phyloP scores from a whole-genome alignment of 2,888 invertebrate species.

The Ephialtes manifestator region DNA sequence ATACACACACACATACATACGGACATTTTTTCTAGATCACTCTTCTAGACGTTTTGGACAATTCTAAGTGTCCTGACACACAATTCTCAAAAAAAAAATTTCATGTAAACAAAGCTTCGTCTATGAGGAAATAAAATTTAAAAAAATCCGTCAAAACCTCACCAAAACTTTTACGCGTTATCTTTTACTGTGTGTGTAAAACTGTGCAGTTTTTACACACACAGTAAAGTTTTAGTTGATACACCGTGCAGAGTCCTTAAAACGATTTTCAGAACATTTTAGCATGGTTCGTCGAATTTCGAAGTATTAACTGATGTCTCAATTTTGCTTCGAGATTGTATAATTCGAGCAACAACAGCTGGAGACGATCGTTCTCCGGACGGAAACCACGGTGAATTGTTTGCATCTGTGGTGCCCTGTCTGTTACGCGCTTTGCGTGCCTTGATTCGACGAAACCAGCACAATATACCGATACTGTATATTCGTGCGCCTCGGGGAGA shows the following conservation, averaged over 20 bases:
- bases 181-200: too few species aligned
- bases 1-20: too few species aligned
- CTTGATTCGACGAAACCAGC: conserved; percentile 54
- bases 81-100: too few species aligned
- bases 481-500: conserved; percentile 19
- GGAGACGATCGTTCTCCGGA: conserved; percentile 47
- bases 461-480: not conserved
- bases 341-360: conserved; percentile 68
- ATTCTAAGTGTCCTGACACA: too few species aligned
- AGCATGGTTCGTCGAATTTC: conserved; percentile 4
- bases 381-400: conserved; percentile 65
- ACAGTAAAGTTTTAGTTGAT: too few species aligned
- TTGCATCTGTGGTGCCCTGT: conserved; percentile 71
- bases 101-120: too few species aligned
- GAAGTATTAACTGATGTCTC: conserved; percentile 63
- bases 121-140: too few species aligned
- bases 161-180: too few species aligned
- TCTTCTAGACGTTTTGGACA: too few species aligned
- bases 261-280: not conserved
- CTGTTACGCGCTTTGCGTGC: conserved; percentile 36
- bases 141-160: too few species aligned
- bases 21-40: too few species aligned
- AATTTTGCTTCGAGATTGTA: conserved; percentile 65
- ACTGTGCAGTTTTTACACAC: too few species aligned
- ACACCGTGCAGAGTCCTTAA: not conserved